Evolutionary conservation across 2,888 invertebrate genomes (phyloP).

Genomic region (Amphiduros pacificus): DNA sequence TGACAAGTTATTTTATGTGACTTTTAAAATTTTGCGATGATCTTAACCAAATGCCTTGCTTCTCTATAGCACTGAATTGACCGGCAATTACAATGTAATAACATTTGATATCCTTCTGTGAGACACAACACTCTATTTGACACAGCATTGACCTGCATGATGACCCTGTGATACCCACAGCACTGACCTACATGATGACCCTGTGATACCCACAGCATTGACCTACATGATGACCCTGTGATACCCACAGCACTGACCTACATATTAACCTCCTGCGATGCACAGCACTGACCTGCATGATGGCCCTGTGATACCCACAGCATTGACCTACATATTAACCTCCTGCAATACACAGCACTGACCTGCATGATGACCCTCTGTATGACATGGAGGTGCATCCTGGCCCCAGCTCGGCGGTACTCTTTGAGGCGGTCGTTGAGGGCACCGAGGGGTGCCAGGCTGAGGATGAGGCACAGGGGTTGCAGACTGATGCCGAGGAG

Average conservation of each 20-base stretch:
- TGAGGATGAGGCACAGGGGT: slow-evolving; percentile 85
- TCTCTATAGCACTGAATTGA: not conserved
- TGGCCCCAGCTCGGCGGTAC: slow-evolving; percentile 81
- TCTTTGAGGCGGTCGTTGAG: slow-evolving; percentile 81
- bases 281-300: slow-evolving; percentile 80
- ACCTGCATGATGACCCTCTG: slow-evolving; percentile 85
- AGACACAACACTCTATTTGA: no score
- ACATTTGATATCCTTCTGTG: no score
- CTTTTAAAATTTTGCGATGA: not conserved
- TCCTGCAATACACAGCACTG: no score
- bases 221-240: no score
- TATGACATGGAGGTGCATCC: slow-evolving; percentile 77
- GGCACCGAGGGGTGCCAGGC: slow-evolving; percentile 90
- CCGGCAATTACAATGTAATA: no score
- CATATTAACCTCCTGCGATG: no score
- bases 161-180: no score
- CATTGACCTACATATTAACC: no score
- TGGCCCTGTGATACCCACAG: slow-evolving; percentile 83
- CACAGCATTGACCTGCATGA: no score
- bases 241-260: no score
- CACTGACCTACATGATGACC: no score
- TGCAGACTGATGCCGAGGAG: slow-evolving; percentile 86
- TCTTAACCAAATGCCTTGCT: not conserved
- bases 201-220: no score
- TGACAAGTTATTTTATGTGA: not conserved